A percentile compares a stretch with the other conserved stretches of the same genome.
Evolutionary conservation across 2,888 invertebrate genomes (phyloP).

Genomic region (Hyposoter didymator): DNA sequence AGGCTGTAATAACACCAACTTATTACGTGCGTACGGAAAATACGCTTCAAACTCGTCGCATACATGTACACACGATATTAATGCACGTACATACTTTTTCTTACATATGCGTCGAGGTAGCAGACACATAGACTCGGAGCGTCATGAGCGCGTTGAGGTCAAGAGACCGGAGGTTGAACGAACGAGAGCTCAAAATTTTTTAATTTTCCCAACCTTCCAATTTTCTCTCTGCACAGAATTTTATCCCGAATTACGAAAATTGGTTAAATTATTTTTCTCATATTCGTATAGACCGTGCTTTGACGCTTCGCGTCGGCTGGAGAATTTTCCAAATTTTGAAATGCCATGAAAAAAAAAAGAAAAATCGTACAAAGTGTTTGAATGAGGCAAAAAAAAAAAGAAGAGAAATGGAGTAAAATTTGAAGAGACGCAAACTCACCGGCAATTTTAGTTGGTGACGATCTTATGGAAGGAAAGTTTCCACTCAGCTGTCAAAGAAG

Average conservation of each 20-base stretch:
- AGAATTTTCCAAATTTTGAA: background rate
- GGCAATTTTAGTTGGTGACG: background rate
- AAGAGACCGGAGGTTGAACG: slow-evolving; percentile 52
- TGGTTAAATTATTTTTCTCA: no score
- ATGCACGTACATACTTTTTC: background rate
- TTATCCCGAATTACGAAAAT: background rate
- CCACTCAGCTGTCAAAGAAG: slow-evolving; percentile 65
- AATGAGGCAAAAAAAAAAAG: no score
- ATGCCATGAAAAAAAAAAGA: background rate
- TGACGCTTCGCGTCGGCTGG: background rate
- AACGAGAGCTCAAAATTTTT: slow-evolving; percentile 55
- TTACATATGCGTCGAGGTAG: background rate
- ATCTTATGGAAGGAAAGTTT: slow-evolving; percentile 59
- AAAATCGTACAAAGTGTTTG: background rate
- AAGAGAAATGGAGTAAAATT: background rate
- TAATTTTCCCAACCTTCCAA: slow-evolving; percentile 13
- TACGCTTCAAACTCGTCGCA: slow-evolving; percentile 5
- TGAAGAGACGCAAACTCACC: slow-evolving; percentile 37
- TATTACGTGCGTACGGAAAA: slow-evolving; percentile 19
- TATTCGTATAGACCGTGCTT: no score
- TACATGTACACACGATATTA: background rate
- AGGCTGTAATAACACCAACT: slow-evolving; percentile 30
- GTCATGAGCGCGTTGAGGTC: slow-evolving; percentile 27
- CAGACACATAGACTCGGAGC: background rate
- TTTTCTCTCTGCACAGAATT: background rate